Evolutionary conservation across 2,888 invertebrate genomes (phyloP).

Genomic region (Caenorhabditis sp.): DNA sequence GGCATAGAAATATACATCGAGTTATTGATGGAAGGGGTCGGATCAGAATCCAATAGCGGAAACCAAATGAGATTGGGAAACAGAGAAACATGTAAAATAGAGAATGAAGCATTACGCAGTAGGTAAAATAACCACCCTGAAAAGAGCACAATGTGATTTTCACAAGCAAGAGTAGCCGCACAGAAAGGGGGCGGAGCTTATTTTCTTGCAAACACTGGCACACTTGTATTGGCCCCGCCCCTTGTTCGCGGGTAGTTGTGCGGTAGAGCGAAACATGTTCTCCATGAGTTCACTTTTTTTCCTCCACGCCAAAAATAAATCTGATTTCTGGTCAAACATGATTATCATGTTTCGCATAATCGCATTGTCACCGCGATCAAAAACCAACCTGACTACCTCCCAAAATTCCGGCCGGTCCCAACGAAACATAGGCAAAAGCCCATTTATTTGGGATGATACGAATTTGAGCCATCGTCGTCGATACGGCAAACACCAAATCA

Average conservation of each 20-base stretch:
- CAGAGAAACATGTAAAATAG: slow-evolving; percentile 57
- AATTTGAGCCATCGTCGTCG: slow-evolving; percentile 47
- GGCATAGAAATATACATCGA: slow-evolving; percentile 35
- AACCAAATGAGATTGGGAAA: slow-evolving; percentile 59
- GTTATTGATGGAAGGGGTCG: slow-evolving; percentile 42
- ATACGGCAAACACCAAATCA: slow-evolving; percentile 41
- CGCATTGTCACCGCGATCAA: neutral
- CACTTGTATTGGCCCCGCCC: too few species aligned
- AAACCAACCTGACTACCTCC: slow-evolving; percentile 27
- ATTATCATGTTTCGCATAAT: too few species aligned
- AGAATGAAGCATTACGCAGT: slow-evolving; percentile 51
- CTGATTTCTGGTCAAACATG: too few species aligned
- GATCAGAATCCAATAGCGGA: slow-evolving; percentile 56
- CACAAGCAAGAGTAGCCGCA: too few species aligned
- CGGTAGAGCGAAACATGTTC: too few species aligned
- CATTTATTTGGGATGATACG: slow-evolving; percentile 60
- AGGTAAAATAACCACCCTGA: slow-evolving; percentile 31
- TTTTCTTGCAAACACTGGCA: too few species aligned
- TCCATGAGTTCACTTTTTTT: too few species aligned
- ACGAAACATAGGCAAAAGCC: slow-evolving; percentile 58
- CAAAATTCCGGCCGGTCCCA: slow-evolving; percentile 47
- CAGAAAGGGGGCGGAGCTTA: too few species aligned
- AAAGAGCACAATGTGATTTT: too few species aligned
- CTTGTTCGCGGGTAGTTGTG: too few species aligned
- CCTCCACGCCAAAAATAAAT: too few species aligned